Percentiles rank a stretch among this genome's conserved stretches.
These are phyloP conservation scores for Montipora capitata DNA, from an alignment of 92 coral and sea anemone species.

Conservation along the genomic window DNA sequence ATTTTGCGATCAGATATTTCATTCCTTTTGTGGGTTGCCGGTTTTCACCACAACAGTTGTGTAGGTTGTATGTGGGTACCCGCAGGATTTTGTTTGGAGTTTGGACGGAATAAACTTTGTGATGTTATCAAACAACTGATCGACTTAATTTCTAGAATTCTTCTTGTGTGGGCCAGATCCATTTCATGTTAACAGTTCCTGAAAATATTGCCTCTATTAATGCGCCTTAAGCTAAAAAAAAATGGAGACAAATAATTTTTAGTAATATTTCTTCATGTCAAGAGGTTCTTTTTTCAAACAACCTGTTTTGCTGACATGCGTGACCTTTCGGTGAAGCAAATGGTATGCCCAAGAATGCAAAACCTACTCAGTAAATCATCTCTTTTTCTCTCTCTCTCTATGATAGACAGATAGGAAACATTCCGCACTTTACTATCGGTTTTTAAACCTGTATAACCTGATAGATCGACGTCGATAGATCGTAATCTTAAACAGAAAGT, in stretches of 20 bases:
- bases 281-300: background rate
- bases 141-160: background rate
- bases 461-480: constrained; percentile 26
- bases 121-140: constrained; percentile 16
- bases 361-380: background rate
- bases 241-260: no score
- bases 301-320: background rate
- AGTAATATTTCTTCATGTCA: background rate
- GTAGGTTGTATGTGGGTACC: background rate
- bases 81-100: no score
- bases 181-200: no score
- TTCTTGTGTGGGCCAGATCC: no score
- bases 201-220: no score
- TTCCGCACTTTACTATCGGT: constrained; percentile 17
- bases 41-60: no score
- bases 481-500: background rate
- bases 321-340: constrained; percentile 3
- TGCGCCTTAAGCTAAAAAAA: no score
- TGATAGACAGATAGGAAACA: constrained; percentile 17
- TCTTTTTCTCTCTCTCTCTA: background rate
- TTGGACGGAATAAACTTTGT: no score
- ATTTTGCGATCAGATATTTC: background rate
- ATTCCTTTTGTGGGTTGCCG: no score
- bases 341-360: background rate
- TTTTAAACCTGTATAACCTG: constrained; percentile 20